Evolutionary conservation across 2,888 invertebrate species (phyloP), one percentile per base, ranked within the genome.

Genomic region (Cotesia congregata): DNA sequence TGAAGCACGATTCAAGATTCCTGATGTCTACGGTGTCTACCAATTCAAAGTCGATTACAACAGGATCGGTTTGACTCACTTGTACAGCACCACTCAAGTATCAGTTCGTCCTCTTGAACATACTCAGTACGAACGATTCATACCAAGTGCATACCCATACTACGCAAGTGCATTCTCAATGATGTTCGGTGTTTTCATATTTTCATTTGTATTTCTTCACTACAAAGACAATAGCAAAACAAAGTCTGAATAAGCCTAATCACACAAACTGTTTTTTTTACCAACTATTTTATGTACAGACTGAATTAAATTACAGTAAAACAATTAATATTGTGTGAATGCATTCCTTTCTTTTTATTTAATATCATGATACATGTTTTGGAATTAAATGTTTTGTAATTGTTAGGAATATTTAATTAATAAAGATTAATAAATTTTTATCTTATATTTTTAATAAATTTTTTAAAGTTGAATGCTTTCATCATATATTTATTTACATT

Each of bases 31-130:
- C 91, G 99, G 99, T 0, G 99, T 99, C 1, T 99, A 96, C 89
- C 98, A 99, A 90, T 99, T 99, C 90, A 96, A 98, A 90, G 97
- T 99, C 1, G 98, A 99, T 89, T 99, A 99, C 88, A 96, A 97
- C 86, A 93, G 99, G 76, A 92, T 98, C 75, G 99, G 99, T 1
- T 97, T 95, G 88, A 99, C 99, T 0, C 95, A 97, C 86, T 91
- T 99, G 3, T 97, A 95, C 88, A 97, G 96, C 88, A 94, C 97
- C 6, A 99, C 98, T 30, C 98, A 99, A 93, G 98, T 99, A 20
- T 98, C 99, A 0, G 99, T 99, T 6, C 93, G 98, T 50, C 99
- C 99, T 0, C 90, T 99, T 67, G 94, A 97, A 86, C 99, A 99
- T 90, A 99, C 98, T 0, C 97, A 99, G 89, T 99, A 99, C 88